These are phyloP conservation scores for Urocyon cinereoargenteus DNA, from an alignment of 2,797 vertebrate genomes.

Conservation along the genomic window DNA sequence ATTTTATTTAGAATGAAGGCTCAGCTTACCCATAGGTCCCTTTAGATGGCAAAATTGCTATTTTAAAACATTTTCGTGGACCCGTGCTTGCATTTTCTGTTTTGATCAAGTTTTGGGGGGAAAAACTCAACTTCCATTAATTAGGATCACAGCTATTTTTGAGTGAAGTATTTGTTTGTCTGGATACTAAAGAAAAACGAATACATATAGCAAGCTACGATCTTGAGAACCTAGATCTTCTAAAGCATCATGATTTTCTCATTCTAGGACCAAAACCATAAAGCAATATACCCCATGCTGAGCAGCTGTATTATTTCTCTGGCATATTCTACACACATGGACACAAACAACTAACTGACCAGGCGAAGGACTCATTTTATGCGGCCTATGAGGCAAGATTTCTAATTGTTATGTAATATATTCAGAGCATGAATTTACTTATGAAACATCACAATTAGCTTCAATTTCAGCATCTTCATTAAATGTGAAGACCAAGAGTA, in stretches of 20 bases:
- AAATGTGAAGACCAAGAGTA: constrained; percentile 23
- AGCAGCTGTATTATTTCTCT: constrained; percentile 41
- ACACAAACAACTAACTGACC: not conserved
- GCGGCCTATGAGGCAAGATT: constrained; percentile 61
- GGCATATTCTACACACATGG: not conserved
- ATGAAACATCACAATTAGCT: not conserved
- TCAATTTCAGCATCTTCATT: constrained; percentile 58
- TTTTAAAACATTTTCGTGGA: constrained; percentile 50
- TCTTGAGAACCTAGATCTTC: constrained; percentile 1
- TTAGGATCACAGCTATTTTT: constrained; percentile 37
- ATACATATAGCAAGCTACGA: constrained; percentile 15
- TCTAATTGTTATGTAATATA: constrained; percentile 64
- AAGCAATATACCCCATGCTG: not conserved
- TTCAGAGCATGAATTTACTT: constrained; percentile 59
- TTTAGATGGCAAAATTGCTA: constrained; percentile 59
- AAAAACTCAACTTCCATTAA: not conserved
- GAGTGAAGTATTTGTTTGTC: constrained; percentile 46
- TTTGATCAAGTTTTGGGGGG: constrained; percentile 32
- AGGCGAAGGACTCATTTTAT: constrained; percentile 37
- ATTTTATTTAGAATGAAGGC: constrained; percentile 67
- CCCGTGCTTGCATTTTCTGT: not conserved
- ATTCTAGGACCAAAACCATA: constrained; percentile 57
- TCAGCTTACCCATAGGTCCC: constrained; percentile 40
- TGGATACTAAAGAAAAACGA: constrained; percentile 30
- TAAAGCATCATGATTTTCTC: not conserved